phyloP scores from a whole-genome alignment of 1,140 invertebrate genomes.

The Physella acuta region DNA sequence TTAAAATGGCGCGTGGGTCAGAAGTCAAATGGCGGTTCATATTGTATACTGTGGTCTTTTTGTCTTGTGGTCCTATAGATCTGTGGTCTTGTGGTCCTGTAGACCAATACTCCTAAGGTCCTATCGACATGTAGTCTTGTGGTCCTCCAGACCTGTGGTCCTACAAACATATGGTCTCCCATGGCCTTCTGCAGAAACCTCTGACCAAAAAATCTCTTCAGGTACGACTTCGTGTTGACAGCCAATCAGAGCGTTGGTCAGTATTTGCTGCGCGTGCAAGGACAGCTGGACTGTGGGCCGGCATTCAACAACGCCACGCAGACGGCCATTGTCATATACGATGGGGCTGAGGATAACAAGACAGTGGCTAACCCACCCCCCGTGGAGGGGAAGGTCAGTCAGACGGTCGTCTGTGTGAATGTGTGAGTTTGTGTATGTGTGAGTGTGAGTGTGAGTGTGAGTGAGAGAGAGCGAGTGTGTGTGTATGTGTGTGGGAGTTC shows the following conservation, averaged over 20 bases:
- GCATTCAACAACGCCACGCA: slow-evolving; percentile 76
- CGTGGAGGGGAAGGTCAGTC: too few species aligned
- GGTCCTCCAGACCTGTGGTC: background rate
- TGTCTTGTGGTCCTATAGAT: background rate
- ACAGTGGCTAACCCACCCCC: too few species aligned
- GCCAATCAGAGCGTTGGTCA: slow-evolving; percentile 70
- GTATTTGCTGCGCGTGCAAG: slow-evolving; percentile 81
- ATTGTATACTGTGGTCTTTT: background rate
- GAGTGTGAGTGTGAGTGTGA: too few species aligned
- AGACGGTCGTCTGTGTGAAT: too few species aligned
- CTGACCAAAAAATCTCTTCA: background rate
- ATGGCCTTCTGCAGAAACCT: too few species aligned
- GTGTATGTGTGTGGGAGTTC: too few species aligned
- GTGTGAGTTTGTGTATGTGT: too few species aligned
- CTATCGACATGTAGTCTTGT: background rate
- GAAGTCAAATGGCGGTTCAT: too few species aligned
- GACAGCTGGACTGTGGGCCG: slow-evolving; percentile 77
- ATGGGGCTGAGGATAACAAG: too few species aligned
- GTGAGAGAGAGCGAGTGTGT: too few species aligned
- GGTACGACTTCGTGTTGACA: slow-evolving; percentile 81
- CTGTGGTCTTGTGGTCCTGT: background rate
- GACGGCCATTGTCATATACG: slow-evolving; percentile 65
- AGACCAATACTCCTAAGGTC: background rate
- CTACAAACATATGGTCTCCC: too few species aligned
- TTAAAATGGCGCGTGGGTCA: too few species aligned